A percentile compares a stretch with the other conserved stretches of the same genome.
phyloP scores from a whole-genome alignment of 2,888 invertebrate genomes.

The Drosophila greeni region DNA sequence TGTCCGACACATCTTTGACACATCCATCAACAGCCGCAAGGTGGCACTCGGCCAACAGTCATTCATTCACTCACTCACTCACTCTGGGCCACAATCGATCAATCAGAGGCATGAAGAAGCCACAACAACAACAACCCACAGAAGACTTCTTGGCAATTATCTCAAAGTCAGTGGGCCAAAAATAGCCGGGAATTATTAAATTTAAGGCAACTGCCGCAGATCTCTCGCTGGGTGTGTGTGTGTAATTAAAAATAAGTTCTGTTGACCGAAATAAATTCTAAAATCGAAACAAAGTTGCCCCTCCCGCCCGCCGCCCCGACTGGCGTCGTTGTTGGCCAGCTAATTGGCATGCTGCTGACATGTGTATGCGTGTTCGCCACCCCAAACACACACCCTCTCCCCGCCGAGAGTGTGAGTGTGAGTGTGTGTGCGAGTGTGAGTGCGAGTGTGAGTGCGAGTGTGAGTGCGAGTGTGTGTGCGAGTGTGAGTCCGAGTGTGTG shows the following conservation, averaged over 20 bases:
- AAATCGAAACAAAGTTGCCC: constrained; percentile 47
- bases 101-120: constrained; percentile 48
- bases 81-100: constrained; percentile 50
- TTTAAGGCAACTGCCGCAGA: constrained; percentile 48
- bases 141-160: constrained; percentile 41
- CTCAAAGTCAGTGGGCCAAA: constrained; percentile 38
- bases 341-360: constrained; percentile 62
- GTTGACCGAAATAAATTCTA: constrained; percentile 51
- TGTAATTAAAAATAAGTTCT: constrained; percentile 62
- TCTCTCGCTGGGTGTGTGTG: constrained; percentile 17
- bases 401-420: constrained; percentile 3
- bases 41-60: constrained; percentile 8
- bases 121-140: constrained; percentile 21
- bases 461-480: constrained; percentile 23
- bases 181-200: constrained; percentile 49
- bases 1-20: constrained; percentile 45
- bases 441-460: constrained; percentile 18
- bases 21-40: constrained; percentile 40
- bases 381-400: neutral
- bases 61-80: constrained; percentile 8
- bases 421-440: constrained; percentile 28
- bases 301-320: constrained; percentile 4
- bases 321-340: constrained; percentile 24
- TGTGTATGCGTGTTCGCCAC: constrained; percentile 12
- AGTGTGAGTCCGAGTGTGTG: constrained; percentile 5